phyloP scores from a whole-genome alignment of 1,140 invertebrate species.

The Drosophila dunni region DNA sequence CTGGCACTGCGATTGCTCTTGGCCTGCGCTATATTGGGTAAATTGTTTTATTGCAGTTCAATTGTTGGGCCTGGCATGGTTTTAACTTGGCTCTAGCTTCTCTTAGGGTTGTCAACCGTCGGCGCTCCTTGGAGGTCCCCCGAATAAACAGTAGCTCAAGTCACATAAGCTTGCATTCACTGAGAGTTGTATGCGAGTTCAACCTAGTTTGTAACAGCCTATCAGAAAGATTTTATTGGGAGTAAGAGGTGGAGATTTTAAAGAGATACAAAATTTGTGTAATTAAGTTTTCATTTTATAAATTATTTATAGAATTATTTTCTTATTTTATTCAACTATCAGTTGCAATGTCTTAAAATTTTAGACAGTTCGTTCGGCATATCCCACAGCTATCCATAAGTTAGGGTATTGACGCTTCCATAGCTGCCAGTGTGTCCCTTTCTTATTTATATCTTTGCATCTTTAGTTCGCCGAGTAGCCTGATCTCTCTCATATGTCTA shows the following conservation, averaged over 20 bases:
- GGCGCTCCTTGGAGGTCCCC: constrained; percentile 73
- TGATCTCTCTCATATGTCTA: constrained; percentile 68
- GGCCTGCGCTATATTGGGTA: constrained; percentile 76
- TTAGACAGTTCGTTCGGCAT: no score
- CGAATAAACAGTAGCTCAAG: constrained; percentile 50
- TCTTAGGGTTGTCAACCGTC: constrained; percentile 63
- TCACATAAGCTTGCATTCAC: neutral
- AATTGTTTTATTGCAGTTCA: constrained; percentile 84
- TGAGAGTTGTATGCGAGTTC: neutral
- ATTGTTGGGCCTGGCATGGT: constrained; percentile 62
- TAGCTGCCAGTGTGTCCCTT: constrained; percentile 21
- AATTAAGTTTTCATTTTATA: no score
- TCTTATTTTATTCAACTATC: no score
- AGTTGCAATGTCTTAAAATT: no score
- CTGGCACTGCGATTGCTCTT: constrained; percentile 69
- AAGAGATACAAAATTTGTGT: no score
- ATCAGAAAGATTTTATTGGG: no score
- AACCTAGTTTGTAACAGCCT: neutral
- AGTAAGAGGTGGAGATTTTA: no score
- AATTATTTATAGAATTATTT: no score
- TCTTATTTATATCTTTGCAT: constrained; percentile 68
- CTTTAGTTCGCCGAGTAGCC: constrained; percentile 39
- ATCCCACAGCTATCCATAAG: neutral
- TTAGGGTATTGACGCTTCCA: constrained; percentile 47
- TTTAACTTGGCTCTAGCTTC: constrained; percentile 17